A percentile compares a stretch with the other conserved stretches of the same genome.
phyloP scores from a whole-genome alignment of 2,797 vertebrate genomes.

The Pseudochirops corinnae region DNA sequence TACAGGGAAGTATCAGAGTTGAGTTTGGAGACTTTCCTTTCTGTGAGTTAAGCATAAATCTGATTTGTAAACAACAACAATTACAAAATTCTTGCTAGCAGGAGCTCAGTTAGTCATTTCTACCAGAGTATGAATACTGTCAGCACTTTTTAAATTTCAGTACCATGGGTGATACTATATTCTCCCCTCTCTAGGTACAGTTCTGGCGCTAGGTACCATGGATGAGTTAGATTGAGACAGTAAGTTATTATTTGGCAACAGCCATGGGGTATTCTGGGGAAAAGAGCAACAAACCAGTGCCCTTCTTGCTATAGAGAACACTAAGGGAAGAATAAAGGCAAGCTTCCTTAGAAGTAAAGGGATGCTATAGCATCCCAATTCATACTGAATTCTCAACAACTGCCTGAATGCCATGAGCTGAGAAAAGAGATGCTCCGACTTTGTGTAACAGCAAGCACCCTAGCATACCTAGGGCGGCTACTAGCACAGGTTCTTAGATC shows the following conservation, averaged over 20 bases:
- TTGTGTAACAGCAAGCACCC: too few relatives aligned
- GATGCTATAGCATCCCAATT: neutral
- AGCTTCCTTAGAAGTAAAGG: neutral
- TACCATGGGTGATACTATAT: neutral
- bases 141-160: neutral
- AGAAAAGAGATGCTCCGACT: neutral
- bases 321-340: neutral
- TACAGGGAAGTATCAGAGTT: neutral
- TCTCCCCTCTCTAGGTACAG: neutral
- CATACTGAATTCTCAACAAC: neutral
- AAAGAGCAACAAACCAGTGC: neutral
- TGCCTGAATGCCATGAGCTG: neutral
- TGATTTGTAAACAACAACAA: neutral
- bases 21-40: neutral
- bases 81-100: neutral
- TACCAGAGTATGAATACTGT: neutral
- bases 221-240: neutral
- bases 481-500: too few relatives aligned
- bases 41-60: neutral
- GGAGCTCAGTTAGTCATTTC: neutral
- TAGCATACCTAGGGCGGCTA: too few relatives aligned
- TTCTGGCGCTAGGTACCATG: neutral
- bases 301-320: neutral
- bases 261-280: neutral
- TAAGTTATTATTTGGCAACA: neutral